These are phyloP conservation scores for Magallana ariakensis DNA, from an alignment of 1,140 invertebrate species.

Conservation along the genomic window DNA sequence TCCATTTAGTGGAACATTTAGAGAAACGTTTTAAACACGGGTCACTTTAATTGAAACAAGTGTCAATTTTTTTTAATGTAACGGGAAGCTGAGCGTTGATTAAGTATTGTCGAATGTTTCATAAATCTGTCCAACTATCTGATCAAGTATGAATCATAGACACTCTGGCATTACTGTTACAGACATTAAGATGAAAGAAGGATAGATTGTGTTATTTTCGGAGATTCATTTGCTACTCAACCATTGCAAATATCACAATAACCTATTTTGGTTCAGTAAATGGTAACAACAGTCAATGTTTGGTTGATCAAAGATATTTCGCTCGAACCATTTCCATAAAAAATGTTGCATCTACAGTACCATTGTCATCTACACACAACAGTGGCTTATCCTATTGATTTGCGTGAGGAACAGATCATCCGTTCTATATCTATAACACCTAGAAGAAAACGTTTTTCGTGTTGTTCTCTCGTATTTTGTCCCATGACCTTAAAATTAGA, in stretches of 20 bases:
- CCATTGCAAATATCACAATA: no score
- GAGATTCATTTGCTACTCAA: no score
- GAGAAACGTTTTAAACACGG: not conserved
- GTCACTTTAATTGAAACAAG: not conserved
- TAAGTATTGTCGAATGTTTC: not conserved
- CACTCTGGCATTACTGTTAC: not conserved
- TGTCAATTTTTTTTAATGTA: not conserved
- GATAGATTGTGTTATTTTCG: no score
- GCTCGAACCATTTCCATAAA: not conserved
- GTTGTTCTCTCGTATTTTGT: not conserved
- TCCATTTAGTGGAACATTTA: not conserved
- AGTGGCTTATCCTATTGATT: not conserved
- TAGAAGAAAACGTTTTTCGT: not conserved
- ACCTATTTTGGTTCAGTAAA: no score
- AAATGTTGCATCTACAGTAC: not conserved
- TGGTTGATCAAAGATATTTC: not conserved
- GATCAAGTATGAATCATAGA: not conserved
- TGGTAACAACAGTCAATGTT: not conserved
- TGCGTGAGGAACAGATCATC: not conserved
- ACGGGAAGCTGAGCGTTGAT: not conserved
- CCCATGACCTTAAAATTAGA: not conserved
- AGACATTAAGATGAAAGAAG: not conserved
- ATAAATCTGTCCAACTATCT: not conserved
- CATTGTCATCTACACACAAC: not conserved
- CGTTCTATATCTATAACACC: not conserved